phyloP scores from a whole-genome alignment of 92 coral and sea anemone genomes.

The Zoanthus gigantus region DNA sequence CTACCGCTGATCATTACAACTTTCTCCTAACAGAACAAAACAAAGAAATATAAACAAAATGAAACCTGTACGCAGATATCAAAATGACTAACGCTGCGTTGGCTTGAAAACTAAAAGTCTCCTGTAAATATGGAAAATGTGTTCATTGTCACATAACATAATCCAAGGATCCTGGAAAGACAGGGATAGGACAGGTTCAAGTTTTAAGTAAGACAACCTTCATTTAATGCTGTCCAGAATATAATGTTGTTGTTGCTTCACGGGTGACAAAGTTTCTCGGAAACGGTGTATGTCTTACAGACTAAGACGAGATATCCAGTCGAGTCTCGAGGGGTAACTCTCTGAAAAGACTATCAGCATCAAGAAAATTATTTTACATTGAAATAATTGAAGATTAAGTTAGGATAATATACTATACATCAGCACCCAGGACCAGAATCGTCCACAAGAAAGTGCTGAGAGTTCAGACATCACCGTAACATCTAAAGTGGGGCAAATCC shows the following conservation, averaged over 20 bases:
- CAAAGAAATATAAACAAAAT: neutral
- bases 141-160: no score
- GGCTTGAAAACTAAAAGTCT: neutral
- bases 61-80: neutral
- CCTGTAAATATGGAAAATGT: neutral
- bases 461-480: conserved; percentile 6
- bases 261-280: neutral
- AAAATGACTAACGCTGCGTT: neutral
- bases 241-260: no score
- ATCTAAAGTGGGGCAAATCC: conserved; percentile 13
- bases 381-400: neutral
- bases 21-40: neutral
- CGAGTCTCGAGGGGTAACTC: neutral
- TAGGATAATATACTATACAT: neutral
- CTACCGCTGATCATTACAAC: neutral
- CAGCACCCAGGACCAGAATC: conserved; percentile 13
- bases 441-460: conserved; percentile 3
- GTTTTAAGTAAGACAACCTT: no score
- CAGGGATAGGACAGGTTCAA: no score
- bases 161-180: no score
- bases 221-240: no score
- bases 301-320: neutral
- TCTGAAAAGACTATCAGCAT: neutral
- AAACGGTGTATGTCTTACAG: neutral
- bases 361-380: conserved; percentile 1